Percentiles rank a stretch among this genome's conserved stretches.
Evolutionary conservation across 2,797 vertebrate species (phyloP).

Genomic region (Luscinia megarhynchos): DNA sequence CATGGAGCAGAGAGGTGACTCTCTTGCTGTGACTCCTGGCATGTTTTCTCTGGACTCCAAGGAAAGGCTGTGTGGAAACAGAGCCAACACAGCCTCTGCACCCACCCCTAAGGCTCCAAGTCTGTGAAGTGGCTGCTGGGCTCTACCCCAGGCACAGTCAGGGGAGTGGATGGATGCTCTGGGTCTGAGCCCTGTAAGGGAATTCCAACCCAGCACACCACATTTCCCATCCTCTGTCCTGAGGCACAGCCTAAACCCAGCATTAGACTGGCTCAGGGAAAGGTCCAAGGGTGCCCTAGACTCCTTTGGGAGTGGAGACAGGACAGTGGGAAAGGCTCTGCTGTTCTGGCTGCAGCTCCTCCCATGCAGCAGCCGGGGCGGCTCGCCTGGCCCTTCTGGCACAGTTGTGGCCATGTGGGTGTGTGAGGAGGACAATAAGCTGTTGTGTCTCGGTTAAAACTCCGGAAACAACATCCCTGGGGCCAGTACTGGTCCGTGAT

Average conservation of each 20-base stretch:
- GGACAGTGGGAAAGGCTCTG: not conserved
- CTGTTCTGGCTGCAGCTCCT: not conserved
- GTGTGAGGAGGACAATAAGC: not conserved
- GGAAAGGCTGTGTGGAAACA: not conserved
- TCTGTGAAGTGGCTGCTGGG: not conserved
- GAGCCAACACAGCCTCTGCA: no score
- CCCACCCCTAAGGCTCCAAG: not conserved
- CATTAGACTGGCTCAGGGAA: not conserved
- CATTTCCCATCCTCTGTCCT: not conserved
- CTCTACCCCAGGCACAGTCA: not conserved
- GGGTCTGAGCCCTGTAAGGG: not conserved
- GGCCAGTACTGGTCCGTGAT: rapidly evolving
- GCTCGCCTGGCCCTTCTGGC: not conserved
- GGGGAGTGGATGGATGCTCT: rapidly evolving
- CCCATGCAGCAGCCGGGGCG: rapidly evolving
- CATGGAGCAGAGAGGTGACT: not conserved
- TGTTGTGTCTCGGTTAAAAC: not conserved
- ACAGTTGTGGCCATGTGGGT: not conserved
- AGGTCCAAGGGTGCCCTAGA: not conserved
- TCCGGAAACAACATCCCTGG: not conserved
- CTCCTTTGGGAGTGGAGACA: not conserved
- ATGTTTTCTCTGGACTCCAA: not conserved
- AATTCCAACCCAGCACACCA: not conserved
- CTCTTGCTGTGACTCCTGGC: rapidly evolving
- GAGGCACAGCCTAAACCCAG: not conserved